These are phyloP conservation scores for Perizoma flavofasciatum DNA, from an alignment of 2,888 invertebrate genomes.

Conservation along the genomic window DNA sequence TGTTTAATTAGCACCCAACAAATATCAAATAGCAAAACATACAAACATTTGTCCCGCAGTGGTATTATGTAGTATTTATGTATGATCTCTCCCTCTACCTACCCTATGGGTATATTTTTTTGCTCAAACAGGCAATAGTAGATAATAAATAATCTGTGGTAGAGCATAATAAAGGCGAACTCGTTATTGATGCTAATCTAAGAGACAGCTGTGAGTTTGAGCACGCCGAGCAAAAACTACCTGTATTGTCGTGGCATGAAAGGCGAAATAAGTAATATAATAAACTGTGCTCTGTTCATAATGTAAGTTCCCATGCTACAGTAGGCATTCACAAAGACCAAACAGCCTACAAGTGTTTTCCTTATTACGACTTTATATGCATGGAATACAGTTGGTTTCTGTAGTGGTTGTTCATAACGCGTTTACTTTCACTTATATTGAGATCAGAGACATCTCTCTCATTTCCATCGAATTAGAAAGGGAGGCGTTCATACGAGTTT, in stretches of 20 bases:
- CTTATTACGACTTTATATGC: conserved; percentile 8
- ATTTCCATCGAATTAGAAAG: conserved; percentile 33
- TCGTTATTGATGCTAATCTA: no score
- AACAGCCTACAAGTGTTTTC: conserved; percentile 1
- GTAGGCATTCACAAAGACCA: conserved; percentile 15
- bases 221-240: conserved; percentile 9
- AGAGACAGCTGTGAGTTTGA: conserved; percentile 20
- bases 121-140: no score
- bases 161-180: no score
- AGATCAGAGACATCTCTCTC: conserved; percentile 31
- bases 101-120: no score
- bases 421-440: conserved; percentile 35
- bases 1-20: no score
- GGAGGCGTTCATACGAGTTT: conserved; percentile 33
- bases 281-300: background rate
- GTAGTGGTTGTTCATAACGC: conserved; percentile 7
- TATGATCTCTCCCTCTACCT: no score
- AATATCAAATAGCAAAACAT: no score
- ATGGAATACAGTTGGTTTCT: conserved; percentile 7
- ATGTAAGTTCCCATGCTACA: conserved; percentile 12
- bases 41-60: no score
- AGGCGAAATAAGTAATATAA: no score
- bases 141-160: no score
- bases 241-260: background rate
- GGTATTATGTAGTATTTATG: no score